These are phyloP conservation scores for Ivindomyrus marchei DNA, from an alignment of 2,113 vertebrate species.

Conservation along the genomic window DNA sequence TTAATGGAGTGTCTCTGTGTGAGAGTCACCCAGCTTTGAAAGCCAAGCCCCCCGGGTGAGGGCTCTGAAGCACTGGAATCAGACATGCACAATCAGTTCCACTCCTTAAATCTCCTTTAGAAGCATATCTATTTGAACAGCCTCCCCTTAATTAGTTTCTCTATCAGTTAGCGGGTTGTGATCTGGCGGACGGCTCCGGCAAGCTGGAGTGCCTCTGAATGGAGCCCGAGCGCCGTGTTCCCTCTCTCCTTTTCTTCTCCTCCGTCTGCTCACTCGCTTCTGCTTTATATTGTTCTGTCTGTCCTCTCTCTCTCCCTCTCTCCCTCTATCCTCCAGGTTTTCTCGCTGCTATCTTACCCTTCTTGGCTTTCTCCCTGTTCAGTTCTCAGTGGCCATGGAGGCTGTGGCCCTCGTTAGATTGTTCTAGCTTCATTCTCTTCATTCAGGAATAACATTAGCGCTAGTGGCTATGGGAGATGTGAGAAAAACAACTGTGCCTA, in stretches of 20 bases:
- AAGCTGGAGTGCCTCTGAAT: constrained; percentile 54
- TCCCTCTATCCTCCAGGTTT: neutral
- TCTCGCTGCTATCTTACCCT: neutral
- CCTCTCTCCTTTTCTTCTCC: constrained; percentile 41
- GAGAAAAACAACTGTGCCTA: neutral
- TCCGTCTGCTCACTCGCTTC: constrained; percentile 32
- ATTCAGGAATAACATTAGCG: constrained; percentile 47
- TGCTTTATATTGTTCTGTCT: neutral
- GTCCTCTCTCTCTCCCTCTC: neutral
- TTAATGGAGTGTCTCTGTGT: constrained; percentile 65
- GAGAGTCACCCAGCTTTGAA: constrained; percentile 68
- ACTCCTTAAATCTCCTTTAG: constrained; percentile 70
- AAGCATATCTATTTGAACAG: constrained; percentile 74
- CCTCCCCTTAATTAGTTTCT: constrained; percentile 70
- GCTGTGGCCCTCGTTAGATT: neutral
- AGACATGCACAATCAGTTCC: constrained; percentile 75
- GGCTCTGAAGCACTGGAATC: constrained; percentile 67
- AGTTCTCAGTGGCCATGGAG: neutral
- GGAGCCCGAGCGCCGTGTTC: constrained; percentile 45
- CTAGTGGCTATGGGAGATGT: neutral
- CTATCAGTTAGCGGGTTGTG: constrained; percentile 71
- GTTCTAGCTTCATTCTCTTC: neutral
- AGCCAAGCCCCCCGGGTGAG: constrained; percentile 68
- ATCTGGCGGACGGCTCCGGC: constrained; percentile 64
- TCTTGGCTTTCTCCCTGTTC: constrained; percentile 49